Percentiles rank a stretch among this genome's conserved stretches.
Evolutionary conservation across 2,113 vertebrate genomes (phyloP).

Genomic region (Alectura lathami): DNA sequence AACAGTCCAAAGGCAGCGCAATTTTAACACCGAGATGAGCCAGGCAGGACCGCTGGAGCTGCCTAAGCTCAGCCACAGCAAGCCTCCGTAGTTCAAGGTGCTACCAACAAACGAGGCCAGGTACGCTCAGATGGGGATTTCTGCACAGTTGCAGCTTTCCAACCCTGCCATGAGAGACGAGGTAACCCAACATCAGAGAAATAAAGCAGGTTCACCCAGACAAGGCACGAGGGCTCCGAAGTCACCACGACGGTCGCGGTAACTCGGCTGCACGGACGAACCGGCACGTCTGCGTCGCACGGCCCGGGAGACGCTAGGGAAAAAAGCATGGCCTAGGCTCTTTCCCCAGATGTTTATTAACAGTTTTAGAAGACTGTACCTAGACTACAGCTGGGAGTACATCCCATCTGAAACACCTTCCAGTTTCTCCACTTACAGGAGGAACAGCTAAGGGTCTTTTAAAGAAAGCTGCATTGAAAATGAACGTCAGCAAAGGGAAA

Average conservation of each 20-base stretch:
- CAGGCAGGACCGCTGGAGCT: neutral
- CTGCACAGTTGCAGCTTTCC: neutral
- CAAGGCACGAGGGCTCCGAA: too few species aligned
- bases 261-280: constrained; percentile 49
- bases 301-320: neutral
- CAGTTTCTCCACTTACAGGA: neutral
- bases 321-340: neutral
- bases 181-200: neutral
- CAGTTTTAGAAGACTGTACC: neutral
- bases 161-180: neutral
- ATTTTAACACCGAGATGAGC: neutral
- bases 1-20: neutral
- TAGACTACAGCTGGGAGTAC: neutral
- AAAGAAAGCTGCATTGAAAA: neutral
- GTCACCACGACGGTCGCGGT: too few species aligned
- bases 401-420: neutral
- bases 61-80: neutral
- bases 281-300: neutral
- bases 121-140: neutral
- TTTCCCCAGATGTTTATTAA: neutral
- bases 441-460: neutral
- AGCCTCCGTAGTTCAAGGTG: neutral
- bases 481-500: neutral
- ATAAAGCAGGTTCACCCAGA: neutral
- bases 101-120: neutral